Evolutionary conservation across 2,113 vertebrate species (phyloP), one percentile per base, ranked within the genome.

Genomic region (Puffinus mauretanicus): DNA sequence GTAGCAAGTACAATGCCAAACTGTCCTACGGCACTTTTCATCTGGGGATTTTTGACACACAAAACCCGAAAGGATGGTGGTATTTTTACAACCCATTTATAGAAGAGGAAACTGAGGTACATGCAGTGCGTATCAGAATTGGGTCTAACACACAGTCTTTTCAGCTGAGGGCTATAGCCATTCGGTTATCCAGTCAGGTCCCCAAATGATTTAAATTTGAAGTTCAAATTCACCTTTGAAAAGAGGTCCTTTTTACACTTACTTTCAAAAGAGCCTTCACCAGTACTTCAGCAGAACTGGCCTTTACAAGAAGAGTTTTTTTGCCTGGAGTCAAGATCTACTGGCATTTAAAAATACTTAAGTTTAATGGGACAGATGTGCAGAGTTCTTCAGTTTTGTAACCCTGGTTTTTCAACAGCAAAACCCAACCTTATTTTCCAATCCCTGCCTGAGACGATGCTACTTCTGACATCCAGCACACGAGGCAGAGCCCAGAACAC

Each of bases 121-220:
- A 5, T 1, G 1, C 36, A 3, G 20, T 0, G 4, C 9, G 36
- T 7, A 10, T 29, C 20, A 47, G 60, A 40, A 36, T 6, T 25
- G 15, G 13, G 11, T 32, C 11, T 78, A 57, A 55, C 40, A 38
- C 26, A 6, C 2, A 19, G 9, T 6, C 14, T 44, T 54, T 72
- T 22, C 80, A 73, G 27, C 70, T 51, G 51, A 46, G 78, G 27
- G 54, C 10, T 46, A 11, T 2, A 66, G 79, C 18, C 14, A 32
- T 58, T 67, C n/a, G 19, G 25, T 71, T 85, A 49, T 16, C 30
- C 58, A 58, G 64, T 58, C 82, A 88, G 64, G 24, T 36, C 16
- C 30, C 9, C 4, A 49, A 38, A 38, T 29, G 24, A 52, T 54
- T 81, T 76, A 60, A 55, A 84, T 60, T 3, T 67, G 21, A 57